Conservation (phyloP, 2,113 vertebrate genomes). For the Elanoides forficatus region DNA sequence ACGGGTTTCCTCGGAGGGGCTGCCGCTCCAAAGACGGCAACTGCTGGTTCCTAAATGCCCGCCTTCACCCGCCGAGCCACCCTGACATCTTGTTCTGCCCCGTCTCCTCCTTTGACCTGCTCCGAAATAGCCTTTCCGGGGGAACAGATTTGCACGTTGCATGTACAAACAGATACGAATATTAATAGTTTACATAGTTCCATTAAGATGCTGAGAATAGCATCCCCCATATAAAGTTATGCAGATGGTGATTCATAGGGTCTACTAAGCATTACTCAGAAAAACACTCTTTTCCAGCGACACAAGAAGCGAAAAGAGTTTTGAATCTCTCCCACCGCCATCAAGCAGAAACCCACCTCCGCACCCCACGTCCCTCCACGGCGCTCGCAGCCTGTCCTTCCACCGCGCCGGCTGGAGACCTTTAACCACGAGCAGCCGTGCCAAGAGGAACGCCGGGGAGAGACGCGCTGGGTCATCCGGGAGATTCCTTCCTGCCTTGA, state of each 20-base stretch:
- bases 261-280: slow-evolving; percentile 33
- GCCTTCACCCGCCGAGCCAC: background rate
- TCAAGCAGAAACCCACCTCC: slow-evolving; percentile 3
- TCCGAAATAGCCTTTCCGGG: background rate
- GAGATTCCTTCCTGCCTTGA: background rate
- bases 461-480: background rate
- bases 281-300: slow-evolving; percentile 15
- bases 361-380: background rate
- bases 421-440: background rate
- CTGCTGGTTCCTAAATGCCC: background rate
- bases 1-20: background rate
- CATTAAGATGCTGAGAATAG: slow-evolving; percentile 38
- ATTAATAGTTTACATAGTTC: slow-evolving; percentile 17
- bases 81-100: background rate
- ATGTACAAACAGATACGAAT: background rate
- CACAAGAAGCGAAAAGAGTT: background rate
- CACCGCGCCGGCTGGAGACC: background rate
- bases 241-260: slow-evolving; percentile 56
- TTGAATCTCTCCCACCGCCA: background rate
- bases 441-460: background rate
- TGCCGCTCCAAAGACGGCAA: background rate
- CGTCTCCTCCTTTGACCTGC: background rate
- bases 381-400: background rate
- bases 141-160: background rate
- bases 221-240: slow-evolving; percentile 58